Evolutionary conservation across 2,113 vertebrate species (phyloP), one percentile per base, ranked within the genome.

Genomic region (Raphicerus campestris): DNA sequence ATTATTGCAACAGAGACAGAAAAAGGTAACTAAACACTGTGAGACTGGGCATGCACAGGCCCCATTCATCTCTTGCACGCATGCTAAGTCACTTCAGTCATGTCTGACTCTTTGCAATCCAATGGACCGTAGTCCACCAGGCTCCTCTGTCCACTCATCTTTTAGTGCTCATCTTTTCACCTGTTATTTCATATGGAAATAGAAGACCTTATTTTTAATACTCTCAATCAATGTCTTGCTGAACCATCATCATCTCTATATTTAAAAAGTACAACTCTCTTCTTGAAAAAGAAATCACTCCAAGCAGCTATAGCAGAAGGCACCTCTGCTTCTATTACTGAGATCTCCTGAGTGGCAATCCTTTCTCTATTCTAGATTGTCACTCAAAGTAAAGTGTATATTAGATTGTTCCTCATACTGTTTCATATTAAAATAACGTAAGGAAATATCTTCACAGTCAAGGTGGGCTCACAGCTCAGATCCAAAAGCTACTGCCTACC

Each of bases 211-310:
- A 90, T 93, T 94, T 97, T 96, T 89, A 92, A 89, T 81, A 91
- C 45, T 87, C 45, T 97, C 80, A 85, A 91, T 91, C 84, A 89
- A 85, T 88, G 91, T 49, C 58, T 94, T 94, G 93, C 77, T 89
- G n/a, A 51, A 93, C 84, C 49, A 87, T 49, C 55, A 39, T 78
- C 90, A 85, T 81, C 81, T 90, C 90, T 63, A 51, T 78, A 82
- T 80, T 92, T 73, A 89, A 89, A 89, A 75, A 90, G 42, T 85
- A 61, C 24, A 92, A 75, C 92, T 45, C 35, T 15, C 73, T 96
- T 15, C 73, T 96, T 92, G 87, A 80, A 96, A 96, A 95, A 87
- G 80, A 96, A 97, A 96, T 95, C 83, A 95, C 92, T 96, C 60
- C 85, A 90, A 92, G 35, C 53, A 81, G 84, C 56, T 95, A 84